Evolutionary conservation across 2,797 vertebrate genomes (phyloP).

Genomic region (Leptatherina wallacei): DNA sequence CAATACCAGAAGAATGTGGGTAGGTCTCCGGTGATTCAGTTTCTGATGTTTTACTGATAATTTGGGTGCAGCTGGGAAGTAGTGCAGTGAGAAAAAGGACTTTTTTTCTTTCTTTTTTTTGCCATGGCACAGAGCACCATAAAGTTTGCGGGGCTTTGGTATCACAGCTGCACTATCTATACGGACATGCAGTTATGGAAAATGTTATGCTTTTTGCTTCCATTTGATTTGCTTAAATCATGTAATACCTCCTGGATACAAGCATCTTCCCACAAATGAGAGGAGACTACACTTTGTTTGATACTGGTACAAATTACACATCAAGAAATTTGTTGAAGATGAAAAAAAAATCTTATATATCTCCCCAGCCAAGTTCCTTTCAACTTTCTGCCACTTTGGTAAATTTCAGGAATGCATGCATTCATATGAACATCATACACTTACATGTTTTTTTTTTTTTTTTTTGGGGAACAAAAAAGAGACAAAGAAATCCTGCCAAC

Average conservation of each 20-base stretch:
- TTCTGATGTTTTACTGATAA: slow-evolving; percentile 1
- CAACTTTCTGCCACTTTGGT: slow-evolving; percentile 70
- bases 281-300: slow-evolving; percentile 14
- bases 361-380: slow-evolving; percentile 44
- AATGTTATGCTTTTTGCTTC: slow-evolving; percentile 8
- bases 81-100: neutral
- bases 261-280: neutral
- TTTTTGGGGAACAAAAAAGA: neutral
- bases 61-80: neutral
- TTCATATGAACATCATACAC: slow-evolving; percentile 69
- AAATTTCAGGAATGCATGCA: slow-evolving; percentile 77
- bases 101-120: neutral
- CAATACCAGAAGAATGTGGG: neutral
- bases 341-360: slow-evolving; percentile 15
- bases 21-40: neutral
- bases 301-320: slow-evolving; percentile 16
- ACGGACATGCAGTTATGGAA: slow-evolving; percentile 5
- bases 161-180: slow-evolving; percentile 11
- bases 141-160: slow-evolving; percentile 18
- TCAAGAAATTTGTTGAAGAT: slow-evolving; percentile 26
- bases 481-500: slow-evolving; percentile 65
- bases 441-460: neutral
- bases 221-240: slow-evolving; percentile 13
- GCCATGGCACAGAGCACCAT: neutral
- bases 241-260: slow-evolving; percentile 12